phyloP scores from a whole-genome alignment of 2,113 vertebrate genomes.

The Nestor notabilis region DNA sequence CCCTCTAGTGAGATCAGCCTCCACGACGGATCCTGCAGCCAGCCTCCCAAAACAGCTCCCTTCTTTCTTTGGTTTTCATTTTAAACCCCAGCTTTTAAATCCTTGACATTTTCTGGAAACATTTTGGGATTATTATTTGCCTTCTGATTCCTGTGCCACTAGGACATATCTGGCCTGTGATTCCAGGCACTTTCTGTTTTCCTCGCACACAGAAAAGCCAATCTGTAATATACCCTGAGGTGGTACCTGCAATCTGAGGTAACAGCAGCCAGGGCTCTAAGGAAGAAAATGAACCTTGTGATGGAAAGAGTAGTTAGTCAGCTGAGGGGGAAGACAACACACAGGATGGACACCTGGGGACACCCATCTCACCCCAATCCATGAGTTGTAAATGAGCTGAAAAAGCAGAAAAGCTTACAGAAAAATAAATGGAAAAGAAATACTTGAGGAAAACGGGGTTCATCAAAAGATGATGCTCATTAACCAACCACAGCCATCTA shows the following conservation, averaged over 20 bases:
- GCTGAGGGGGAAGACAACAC: rapidly evolving
- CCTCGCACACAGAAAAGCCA: background rate
- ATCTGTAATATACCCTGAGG: background rate
- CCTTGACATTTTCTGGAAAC: background rate
- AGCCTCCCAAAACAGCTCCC: background rate
- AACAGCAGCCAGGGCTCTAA: background rate
- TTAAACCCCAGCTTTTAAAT: background rate
- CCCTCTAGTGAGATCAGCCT: conserved; percentile 44
- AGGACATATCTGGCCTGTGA: background rate
- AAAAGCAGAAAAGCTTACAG: background rate
- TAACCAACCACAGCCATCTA: background rate
- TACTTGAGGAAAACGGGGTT: background rate
- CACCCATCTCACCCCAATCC: background rate
- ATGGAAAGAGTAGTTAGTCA: background rate
- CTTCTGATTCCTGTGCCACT: background rate
- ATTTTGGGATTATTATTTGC: background rate
- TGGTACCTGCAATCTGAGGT: background rate
- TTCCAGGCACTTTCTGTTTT: background rate
- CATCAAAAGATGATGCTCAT: background rate
- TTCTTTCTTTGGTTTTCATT: rapidly evolving
- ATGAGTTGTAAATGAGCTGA: background rate
- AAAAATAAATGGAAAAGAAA: background rate
- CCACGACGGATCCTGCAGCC: background rate
- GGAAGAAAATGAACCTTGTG: background rate
- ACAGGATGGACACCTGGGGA: background rate